Conservation (phyloP, 2,797 vertebrate genomes). For the Borostomias antarcticus region DNA sequence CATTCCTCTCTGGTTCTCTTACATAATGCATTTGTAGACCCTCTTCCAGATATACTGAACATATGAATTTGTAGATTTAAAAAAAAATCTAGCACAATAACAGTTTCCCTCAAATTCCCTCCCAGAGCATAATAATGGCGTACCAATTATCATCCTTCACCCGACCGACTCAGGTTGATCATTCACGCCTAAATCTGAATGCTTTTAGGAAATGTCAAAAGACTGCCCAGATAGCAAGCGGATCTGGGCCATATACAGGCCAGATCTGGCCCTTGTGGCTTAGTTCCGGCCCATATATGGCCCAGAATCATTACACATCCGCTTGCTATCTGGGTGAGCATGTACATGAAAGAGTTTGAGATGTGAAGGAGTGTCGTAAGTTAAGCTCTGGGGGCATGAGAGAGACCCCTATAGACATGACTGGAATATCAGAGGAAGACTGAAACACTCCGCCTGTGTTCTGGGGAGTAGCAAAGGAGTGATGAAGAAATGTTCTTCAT, state of each 20-base stretch:
- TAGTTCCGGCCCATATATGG: too few relatives aligned
- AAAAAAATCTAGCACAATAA: neutral
- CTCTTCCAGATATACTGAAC: neutral
- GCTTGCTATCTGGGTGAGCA: too few relatives aligned
- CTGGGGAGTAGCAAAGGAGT: constrained; percentile 51
- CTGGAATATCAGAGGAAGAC: constrained; percentile 71
- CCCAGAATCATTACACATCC: too few relatives aligned
- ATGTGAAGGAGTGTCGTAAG: constrained; percentile 70
- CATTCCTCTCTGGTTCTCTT: too few relatives aligned
- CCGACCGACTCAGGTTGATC: neutral
- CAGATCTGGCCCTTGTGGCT: too few relatives aligned
- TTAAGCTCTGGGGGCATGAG: constrained; percentile 60
- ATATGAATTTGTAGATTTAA: too few relatives aligned
- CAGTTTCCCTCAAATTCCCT: neutral
- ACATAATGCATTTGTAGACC: too few relatives aligned
- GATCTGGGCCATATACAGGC: too few relatives aligned
- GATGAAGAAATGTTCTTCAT: constrained; percentile 56
- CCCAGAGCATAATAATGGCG: constrained; percentile 24
- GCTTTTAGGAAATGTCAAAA: constrained; percentile 62
- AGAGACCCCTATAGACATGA: constrained; percentile 65
- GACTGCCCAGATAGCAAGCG: too few relatives aligned
- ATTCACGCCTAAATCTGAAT: constrained; percentile 46
- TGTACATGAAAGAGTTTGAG: constrained; percentile 68
- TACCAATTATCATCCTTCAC: constrained; percentile 25
- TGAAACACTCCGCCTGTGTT: constrained; percentile 65